Evolutionary conservation across 1,140 invertebrate species (phyloP).

Genomic region (Triops cancriformis): DNA sequence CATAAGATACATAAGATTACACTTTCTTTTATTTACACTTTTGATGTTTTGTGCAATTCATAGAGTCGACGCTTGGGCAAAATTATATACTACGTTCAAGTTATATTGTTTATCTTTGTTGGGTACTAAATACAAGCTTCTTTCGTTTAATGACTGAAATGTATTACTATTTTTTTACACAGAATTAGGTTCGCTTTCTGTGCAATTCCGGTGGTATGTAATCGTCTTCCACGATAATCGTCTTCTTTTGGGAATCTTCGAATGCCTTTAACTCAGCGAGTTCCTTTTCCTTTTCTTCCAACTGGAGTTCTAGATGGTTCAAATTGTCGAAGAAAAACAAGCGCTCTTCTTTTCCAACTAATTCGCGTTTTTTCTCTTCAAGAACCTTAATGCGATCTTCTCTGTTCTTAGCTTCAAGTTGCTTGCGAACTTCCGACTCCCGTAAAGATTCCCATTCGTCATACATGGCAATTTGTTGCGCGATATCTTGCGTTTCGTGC

Average conservation of each 20-base stretch:
- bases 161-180: background rate
- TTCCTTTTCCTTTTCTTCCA: conserved; percentile 29
- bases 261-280: conserved; percentile 16
- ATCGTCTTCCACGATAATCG: background rate
- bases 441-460: conserved; percentile 34
- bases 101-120: background rate
- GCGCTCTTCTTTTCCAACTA: conserved; percentile 36
- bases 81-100: background rate
- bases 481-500: conserved; percentile 33
- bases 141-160: background rate
- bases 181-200: background rate
- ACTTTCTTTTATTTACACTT: background rate
- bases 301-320: conserved; percentile 35
- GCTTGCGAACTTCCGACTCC: conserved; percentile 32
- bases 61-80: background rate
- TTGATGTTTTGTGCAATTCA: background rate
- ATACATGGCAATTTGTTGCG: conserved; percentile 31
- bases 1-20: background rate
- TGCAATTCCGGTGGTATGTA: conserved; percentile 21
- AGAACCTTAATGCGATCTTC: conserved; percentile 33
- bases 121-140: background rate
- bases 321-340: conserved; percentile 43
- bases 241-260: background rate
- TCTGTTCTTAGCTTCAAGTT: conserved; percentile 33
- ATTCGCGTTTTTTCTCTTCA: conserved; percentile 35